Percentiles rank a stretch among this genome's conserved stretches.
phyloP scores from a whole-genome alignment of 2,888 invertebrate species.

The Melinopterus prodromus region DNA sequence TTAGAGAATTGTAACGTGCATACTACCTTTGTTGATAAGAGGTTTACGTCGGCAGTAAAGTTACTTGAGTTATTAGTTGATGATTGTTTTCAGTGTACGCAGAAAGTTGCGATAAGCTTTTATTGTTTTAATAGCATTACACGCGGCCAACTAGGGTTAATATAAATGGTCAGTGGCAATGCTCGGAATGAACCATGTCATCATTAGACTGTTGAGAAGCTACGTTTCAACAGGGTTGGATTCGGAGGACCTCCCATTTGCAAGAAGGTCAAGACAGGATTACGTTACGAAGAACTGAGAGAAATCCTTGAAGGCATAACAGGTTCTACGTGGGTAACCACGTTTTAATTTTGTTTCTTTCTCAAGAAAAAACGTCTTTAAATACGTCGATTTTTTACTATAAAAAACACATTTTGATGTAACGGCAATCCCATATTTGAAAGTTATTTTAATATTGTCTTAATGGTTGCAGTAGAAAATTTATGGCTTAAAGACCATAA shows the following conservation, averaged over 20 bases:
- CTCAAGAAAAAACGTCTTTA: no score
- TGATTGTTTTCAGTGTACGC: not conserved
- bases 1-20: not conserved
- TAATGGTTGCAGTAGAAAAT: no score
- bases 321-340: no score
- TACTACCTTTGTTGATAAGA: not conserved
- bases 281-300: not conserved
- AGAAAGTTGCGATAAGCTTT: not conserved
- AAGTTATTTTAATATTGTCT: no score
- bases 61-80: not conserved
- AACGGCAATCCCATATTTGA: no score
- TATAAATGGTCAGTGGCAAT: not conserved
- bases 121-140: not conserved
- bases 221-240: not conserved
- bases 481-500: no score
- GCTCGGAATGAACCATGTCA: no score
- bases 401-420: no score
- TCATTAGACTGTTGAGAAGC: no score
- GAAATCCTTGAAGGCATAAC: no score
- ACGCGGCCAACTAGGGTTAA: not conserved
- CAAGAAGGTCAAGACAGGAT: not conserved
- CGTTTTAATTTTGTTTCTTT: no score
- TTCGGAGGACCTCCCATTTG: slow-evolving; percentile 4
- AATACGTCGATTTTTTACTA: no score
- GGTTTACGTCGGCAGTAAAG: not conserved